Percentiles rank a stretch among this genome's conserved stretches.
phyloP scores from a whole-genome alignment of 2,113 vertebrate genomes.

The Pteruthius melanotis region DNA sequence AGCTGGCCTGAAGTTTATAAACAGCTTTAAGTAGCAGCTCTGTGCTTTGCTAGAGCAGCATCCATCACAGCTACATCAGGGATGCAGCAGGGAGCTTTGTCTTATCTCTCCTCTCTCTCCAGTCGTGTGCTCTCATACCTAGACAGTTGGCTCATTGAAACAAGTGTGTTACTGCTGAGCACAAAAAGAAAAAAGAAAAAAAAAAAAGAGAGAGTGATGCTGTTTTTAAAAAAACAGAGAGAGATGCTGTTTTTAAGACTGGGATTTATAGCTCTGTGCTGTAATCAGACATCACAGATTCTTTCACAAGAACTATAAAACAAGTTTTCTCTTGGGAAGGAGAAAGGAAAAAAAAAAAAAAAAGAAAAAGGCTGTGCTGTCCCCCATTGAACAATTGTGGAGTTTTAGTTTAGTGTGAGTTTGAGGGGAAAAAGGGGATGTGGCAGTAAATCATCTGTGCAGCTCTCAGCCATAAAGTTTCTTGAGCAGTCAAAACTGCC shows the following conservation, averaged over 20 bases:
- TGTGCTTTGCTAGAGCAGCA: background rate
- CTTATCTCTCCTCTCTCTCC: background rate
- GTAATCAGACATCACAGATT: constrained; percentile 65
- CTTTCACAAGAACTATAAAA: constrained; percentile 63
- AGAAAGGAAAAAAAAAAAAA: background rate
- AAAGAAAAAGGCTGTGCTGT: accelerated
- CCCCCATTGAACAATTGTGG: background rate
- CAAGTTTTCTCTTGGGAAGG: constrained; percentile 38
- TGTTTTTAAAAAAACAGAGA: background rate
- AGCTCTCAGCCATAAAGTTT: constrained; percentile 33
- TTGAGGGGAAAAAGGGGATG: background rate
- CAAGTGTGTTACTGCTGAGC: background rate
- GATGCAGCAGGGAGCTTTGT: background rate
- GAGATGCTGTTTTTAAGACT: background rate
- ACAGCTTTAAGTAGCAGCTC: background rate
- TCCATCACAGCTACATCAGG: background rate
- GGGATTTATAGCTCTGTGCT: constrained; percentile 51
- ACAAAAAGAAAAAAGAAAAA: background rate
- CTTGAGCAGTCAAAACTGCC: constrained; percentile 26
- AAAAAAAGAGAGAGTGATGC: background rate
- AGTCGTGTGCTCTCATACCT: background rate
- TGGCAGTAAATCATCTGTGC: constrained; percentile 27
- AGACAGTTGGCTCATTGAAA: constrained; percentile 13
- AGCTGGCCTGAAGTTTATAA: background rate
- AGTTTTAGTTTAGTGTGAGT: background rate